These are phyloP conservation scores for Acrobasis consociella DNA, from an alignment of 2,888 invertebrate species.

Conservation along the genomic window DNA sequence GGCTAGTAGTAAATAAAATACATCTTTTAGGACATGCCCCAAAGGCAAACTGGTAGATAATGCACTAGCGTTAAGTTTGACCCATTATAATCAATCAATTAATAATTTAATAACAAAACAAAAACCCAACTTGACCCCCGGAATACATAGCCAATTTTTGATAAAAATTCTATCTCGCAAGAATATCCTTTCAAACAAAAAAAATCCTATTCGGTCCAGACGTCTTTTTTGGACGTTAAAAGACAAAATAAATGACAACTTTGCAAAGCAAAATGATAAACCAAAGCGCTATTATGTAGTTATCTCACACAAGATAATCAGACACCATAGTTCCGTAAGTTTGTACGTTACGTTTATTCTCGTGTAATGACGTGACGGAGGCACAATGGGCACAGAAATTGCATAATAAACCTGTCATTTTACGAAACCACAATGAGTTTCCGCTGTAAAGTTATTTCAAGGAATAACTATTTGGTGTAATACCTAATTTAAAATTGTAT, in stretches of 20 bases:
- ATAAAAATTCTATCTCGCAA: too few species aligned
- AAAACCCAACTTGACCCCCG: too few species aligned
- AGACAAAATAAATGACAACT: not conserved
- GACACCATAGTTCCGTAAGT: constrained; percentile 8
- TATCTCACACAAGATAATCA: constrained; percentile 13
- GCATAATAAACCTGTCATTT: constrained; percentile 12
- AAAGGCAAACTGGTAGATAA: too few species aligned
- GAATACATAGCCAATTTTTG: too few species aligned
- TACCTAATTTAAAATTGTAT: not conserved
- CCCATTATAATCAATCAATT: too few species aligned
- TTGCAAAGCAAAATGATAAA: not conserved
- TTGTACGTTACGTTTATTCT: constrained; percentile 2
- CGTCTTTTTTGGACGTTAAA: too few species aligned
- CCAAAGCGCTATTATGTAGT: not conserved
- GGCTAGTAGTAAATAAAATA: too few species aligned
- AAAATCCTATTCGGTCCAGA: too few species aligned
- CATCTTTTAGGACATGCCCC: too few species aligned
- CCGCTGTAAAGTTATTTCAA: constrained; percentile 1
- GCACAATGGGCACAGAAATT: constrained; percentile 15
- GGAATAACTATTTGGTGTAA: not conserved
- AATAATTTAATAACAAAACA: too few species aligned
- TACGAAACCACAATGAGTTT: constrained; percentile 8
- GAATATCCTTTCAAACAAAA: too few species aligned
- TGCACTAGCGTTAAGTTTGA: too few species aligned
- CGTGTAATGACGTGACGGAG: constrained; percentile 12